These are phyloP conservation scores for Gonatopus flavifemur DNA, from an alignment of 1,140 invertebrate genomes.

Conservation along the genomic window DNA sequence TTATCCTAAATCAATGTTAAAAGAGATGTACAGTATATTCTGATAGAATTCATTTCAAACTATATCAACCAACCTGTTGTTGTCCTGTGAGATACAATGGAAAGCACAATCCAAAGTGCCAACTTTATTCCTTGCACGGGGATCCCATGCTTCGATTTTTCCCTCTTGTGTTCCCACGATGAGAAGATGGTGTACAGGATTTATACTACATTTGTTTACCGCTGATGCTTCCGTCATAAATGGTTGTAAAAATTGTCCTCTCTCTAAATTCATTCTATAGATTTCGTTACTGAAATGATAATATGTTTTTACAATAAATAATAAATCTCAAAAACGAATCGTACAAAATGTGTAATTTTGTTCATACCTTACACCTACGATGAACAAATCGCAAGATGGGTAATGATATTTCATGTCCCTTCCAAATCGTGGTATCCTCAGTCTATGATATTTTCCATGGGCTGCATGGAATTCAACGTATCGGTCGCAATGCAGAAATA, in stretches of 20 bases:
- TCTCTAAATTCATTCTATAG: conserved; percentile 93
- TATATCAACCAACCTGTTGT: conserved; percentile 56
- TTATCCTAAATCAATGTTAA: conserved; percentile 11
- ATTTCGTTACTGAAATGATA: conserved; percentile 74
- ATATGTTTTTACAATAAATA: conserved; percentile 9
- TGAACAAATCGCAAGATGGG: conserved; percentile 86
- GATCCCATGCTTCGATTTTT: conserved; percentile 95
- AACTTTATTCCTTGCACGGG: conserved; percentile 73
- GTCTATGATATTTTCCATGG: conserved; percentile 86
- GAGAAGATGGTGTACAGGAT: conserved; percentile 86
- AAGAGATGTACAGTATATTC: neutral
- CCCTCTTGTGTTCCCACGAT: conserved; percentile 89
- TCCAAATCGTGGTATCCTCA: conserved; percentile 94
- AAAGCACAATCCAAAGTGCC: conserved; percentile 85
- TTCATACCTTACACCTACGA: conserved; percentile 78
- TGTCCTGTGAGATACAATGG: conserved; percentile 65
- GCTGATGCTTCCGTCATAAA: conserved; percentile 73
- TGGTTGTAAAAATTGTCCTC: conserved; percentile 90
- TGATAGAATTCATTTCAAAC: too few relatives aligned
- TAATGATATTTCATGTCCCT: conserved; percentile 91
- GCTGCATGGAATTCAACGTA: conserved; percentile 95
- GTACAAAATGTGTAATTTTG: conserved; percentile 16
- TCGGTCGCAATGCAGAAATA: conserved; percentile 82
- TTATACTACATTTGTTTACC: conserved; percentile 86
- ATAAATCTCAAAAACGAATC: conserved; percentile 9